phyloP scores from a whole-genome alignment of 2,113 vertebrate genomes.

The Oostethus manadensis region DNA sequence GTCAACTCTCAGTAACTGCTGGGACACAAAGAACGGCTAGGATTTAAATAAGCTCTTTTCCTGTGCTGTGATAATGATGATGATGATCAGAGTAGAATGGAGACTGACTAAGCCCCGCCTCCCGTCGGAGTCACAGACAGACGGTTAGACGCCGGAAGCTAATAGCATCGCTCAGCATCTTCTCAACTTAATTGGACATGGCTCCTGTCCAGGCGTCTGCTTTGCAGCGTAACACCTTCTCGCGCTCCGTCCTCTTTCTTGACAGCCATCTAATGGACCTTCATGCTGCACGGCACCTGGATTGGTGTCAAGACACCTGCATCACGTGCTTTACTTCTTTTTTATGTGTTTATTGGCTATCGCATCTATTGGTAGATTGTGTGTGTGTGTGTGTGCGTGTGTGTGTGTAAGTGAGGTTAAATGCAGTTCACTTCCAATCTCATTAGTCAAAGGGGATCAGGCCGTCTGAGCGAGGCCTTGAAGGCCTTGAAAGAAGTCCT shows the following conservation, averaged over 20 bases:
- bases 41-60: too few relatives aligned
- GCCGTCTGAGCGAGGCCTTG: constrained; percentile 36
- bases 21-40: too few relatives aligned
- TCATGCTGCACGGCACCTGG: constrained; percentile 5
- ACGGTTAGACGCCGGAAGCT: constrained; percentile 16
- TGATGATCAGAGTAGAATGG: too few relatives aligned
- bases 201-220: constrained; percentile 37
- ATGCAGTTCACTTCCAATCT: constrained; percentile 53
- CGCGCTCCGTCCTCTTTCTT: constrained; percentile 15
- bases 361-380: not conserved
- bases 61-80: too few relatives aligned
- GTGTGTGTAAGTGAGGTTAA: constrained; percentile 20
- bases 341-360: not conserved
- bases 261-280: constrained; percentile 37
- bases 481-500: constrained; percentile 26
- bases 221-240: constrained; percentile 34
- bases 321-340: too few relatives aligned
- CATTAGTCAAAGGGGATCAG: constrained; percentile 58
- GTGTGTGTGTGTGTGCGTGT: not conserved
- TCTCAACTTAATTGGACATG: constrained; percentile 56
- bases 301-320: not conserved
- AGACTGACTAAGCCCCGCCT: not conserved
- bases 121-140: not conserved
- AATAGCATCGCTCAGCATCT: constrained; percentile 52
- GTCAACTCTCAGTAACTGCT: too few relatives aligned